These are phyloP conservation scores for Acanthisitta chloris DNA, from an alignment of 2,113 vertebrate species.

Conservation along the genomic window DNA sequence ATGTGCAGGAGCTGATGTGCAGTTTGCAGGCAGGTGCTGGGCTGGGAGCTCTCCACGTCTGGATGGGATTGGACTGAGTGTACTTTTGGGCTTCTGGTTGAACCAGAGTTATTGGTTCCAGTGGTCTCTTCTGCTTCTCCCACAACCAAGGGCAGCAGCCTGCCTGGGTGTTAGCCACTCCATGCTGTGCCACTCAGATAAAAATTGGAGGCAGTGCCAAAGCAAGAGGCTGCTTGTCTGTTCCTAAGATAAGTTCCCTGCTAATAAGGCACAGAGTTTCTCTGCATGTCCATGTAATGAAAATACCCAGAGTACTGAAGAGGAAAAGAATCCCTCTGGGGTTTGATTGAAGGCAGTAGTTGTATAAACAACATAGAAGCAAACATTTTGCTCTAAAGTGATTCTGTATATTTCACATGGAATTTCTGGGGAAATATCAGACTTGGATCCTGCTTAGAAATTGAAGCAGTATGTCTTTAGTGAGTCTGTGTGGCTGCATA, in stretches of 20 bases:
- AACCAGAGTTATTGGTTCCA: not conserved
- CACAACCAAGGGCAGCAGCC: not conserved
- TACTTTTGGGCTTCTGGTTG: not conserved
- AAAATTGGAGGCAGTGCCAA: not conserved
- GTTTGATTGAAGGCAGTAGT: not conserved
- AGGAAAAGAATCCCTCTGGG: not conserved
- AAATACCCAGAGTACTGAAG: not conserved
- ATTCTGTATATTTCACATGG: not conserved
- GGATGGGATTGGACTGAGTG: not conserved
- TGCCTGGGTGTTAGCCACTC: not conserved
- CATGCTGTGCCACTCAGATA: not conserved
- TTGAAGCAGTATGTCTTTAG: not conserved
- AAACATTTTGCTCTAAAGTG: not conserved
- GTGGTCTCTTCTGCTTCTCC: not conserved
- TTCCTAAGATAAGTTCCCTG: not conserved
- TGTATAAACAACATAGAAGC: not conserved
- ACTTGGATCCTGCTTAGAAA: not conserved
- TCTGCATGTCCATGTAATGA: fast-evolving
- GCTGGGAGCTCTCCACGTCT: fast-evolving
- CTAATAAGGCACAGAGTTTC: not conserved
- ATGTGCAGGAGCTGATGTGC: fast-evolving
- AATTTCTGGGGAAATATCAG: not conserved
- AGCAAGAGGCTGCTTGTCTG: not conserved
- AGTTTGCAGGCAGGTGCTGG: not conserved
- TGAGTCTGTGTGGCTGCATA: not conserved